Evolutionary conservation across 2,888 invertebrate genomes (phyloP), one percentile per base, ranked within the genome.

Genomic region (Coremacera marginata): DNA sequence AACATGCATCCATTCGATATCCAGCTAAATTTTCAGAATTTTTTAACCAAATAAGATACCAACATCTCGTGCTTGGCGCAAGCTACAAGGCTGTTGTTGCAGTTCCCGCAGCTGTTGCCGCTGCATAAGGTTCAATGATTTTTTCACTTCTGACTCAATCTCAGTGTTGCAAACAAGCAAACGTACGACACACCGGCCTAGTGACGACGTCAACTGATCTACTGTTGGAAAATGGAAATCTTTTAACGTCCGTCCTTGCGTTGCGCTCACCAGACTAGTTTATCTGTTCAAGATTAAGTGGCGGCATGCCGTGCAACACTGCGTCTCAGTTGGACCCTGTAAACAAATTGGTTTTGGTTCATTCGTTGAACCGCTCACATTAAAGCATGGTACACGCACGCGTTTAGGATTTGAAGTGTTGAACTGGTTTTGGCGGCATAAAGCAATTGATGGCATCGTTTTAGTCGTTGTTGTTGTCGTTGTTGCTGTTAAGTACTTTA

Each of bases 11-110:
- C 37, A 37, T 8, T 37, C 11, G 44, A 14, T 44, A 44, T 44
- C 3, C 44, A 44, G 44, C 11, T 44, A 44, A 11, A 44, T 44
- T 44, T 44, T 44, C 14, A 11, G 44, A 4, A 44, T 3, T 44
- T 11, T 44, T 44, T 14, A 44, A 44, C 44, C 44, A 44, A 11
- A 11, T 44, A 44, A 44, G 44, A 44, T 11, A n/a, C 1, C 9
- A 11, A 14, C 44, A 68, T 11, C 68, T 49, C 25, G 22, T 25
- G 68, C 68, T 51, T 22, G 51, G 25, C 51, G 51, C 68, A 68
- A 68, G 68, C 22, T 51, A 68, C 68, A 68, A 68, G 51, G 49
- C 27, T 68, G 68, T 49, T 49, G 67, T 49, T 63, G 19, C 25
- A 31, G 63, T 34, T 37, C 19, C 5, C 16, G n/a, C n/a, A n/a